Conservation (phyloP, 2,113 vertebrate species). For the Ptyas mucosa region DNA sequence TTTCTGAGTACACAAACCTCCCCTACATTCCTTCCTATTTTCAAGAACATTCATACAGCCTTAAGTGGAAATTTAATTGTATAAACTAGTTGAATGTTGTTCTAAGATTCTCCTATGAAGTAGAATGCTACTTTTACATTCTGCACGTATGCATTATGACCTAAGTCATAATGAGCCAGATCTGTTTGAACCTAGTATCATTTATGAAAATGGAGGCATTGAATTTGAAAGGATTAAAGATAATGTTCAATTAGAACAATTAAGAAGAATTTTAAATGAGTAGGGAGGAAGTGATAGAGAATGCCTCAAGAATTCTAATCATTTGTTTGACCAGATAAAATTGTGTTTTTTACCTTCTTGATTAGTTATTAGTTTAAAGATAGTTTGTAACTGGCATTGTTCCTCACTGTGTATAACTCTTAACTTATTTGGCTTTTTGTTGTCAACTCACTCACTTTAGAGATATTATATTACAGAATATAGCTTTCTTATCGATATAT, state of each 20-base stretch:
- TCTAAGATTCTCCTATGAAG: neutral
- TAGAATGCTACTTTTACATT: neutral
- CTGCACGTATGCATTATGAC: neutral
- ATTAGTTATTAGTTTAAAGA: neutral
- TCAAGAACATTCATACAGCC: neutral
- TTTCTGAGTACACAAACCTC: neutral
- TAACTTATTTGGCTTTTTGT: neutral
- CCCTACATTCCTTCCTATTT: neutral
- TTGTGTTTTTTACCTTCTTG: neutral
- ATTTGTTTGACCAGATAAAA: neutral
- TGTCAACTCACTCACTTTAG: neutral
- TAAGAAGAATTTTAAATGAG: neutral
- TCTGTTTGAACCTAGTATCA: neutral
- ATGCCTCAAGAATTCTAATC: neutral
- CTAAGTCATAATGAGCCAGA: neutral
- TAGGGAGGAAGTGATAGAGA: neutral
- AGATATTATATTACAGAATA: neutral
- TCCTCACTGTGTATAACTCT: neutral
- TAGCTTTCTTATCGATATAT: neutral
- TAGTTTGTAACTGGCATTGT: neutral
- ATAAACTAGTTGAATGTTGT: neutral
- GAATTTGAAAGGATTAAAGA: neutral
- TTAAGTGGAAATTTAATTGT: neutral
- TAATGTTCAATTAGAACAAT: neutral
- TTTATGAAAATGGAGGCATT: neutral